Evolutionary conservation across 2,888 invertebrate species (phyloP), one percentile per base, ranked within the genome.

Genomic region (Amiota communis): DNA sequence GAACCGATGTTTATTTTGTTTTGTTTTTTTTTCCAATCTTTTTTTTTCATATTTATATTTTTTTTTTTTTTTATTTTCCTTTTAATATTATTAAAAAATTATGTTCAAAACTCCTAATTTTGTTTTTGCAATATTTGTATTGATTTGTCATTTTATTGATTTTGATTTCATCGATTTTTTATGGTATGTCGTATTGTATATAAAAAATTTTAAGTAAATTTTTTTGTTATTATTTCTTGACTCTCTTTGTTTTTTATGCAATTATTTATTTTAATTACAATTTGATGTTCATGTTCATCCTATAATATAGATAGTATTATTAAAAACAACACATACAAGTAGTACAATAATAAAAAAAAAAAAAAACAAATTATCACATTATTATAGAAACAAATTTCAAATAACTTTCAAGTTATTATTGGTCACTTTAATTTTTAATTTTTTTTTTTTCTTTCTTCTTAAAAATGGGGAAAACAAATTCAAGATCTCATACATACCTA

Each of bases 291-390:
- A 36, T 36, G 36, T 36, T 36, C 36, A 36, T 36, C 6, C n/a
- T n/a, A n/a, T n/a, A n/a, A n/a, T n/a, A n/a, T n/a, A n/a, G n/a
- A n/a, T n/a, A n/a, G n/a, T 36, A 36, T 36, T 36, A 63, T 13
- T n/a, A 63, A 63, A 63, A 63, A 63, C 36, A 63, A 12, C 8
- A 3, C 64, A 13, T 47, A 15, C 17, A 1, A 13, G 2, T 1
- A 13, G 17, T 59, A 65, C 36, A 65, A 65, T 48, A 65, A 48
- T 13, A 65, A 11, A 15, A 48, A 49, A 65, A 47, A 46, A n/a
- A 64, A 65, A 17, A 65, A 65, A 53, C 53, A 68, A 68, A 68
- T 68, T 68, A 68, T 68, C 67, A 68, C 67, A 68, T 51, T 68
- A 23, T 51, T 51, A 53, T 68, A 68, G 67, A 68, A 68, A 68